A percentile compares a stretch with the other conserved stretches of the same genome.
These are phyloP conservation scores for Physeter macrocephalus DNA, from an alignment of 2,113 vertebrate species.

Conservation along the genomic window DNA sequence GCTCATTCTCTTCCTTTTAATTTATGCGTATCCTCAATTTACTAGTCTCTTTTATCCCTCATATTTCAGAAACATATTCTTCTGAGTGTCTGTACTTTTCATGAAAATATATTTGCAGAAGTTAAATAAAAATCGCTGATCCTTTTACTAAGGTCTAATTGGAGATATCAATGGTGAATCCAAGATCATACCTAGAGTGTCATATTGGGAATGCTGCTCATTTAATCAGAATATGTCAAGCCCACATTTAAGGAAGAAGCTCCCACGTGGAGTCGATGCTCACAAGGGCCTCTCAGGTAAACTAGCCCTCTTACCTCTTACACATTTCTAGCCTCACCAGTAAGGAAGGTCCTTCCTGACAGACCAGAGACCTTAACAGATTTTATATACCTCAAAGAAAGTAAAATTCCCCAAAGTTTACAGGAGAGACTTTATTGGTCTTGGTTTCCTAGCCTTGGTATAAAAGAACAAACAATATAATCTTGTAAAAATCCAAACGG, in stretches of 20 bases:
- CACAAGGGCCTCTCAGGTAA: neutral
- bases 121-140: neutral
- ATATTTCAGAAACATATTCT: neutral
- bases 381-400: neutral
- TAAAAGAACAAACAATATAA: neutral
- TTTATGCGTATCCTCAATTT: neutral
- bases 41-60: neutral
- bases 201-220: neutral
- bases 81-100: neutral
- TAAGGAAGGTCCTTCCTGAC: neutral
- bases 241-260: neutral
- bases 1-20: neutral
- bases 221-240: neutral
- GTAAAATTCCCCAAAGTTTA: neutral
- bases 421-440: neutral
- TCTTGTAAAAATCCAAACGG: neutral
- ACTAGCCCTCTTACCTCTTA: neutral
- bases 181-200: neutral
- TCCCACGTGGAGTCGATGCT: accelerated
- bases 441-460: neutral
- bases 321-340: neutral
- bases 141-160: neutral
- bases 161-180: neutral
- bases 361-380: neutral
- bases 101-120: neutral